A percentile compares a stretch with the other conserved stretches of the same genome.
phyloP scores from a whole-genome alignment of 2,113 vertebrate genomes.

The Phaethon lepturus region DNA sequence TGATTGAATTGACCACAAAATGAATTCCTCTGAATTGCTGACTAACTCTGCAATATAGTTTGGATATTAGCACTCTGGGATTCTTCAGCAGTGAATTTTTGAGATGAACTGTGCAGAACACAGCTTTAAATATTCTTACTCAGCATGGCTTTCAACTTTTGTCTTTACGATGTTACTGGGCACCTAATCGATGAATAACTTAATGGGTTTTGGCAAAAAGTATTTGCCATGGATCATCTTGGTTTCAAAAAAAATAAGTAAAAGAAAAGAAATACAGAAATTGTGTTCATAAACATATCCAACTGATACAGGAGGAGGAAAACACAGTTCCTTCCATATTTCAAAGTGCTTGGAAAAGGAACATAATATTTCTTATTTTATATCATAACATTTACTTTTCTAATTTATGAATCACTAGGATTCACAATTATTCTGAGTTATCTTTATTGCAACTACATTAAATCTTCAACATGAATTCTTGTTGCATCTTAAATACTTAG shows the following conservation, averaged over 20 bases:
- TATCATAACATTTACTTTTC: background rate
- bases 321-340: background rate
- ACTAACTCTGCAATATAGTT: constrained; percentile 16
- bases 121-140: background rate
- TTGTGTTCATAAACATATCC: background rate
- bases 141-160: background rate
- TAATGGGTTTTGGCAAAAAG: background rate
- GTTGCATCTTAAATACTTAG: background rate
- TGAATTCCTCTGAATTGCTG: constrained; percentile 45
- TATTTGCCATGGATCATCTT: background rate
- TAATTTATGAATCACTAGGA: background rate
- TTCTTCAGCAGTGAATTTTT: constrained; percentile 13
- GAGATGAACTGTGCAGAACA: background rate
- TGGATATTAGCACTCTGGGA: background rate
- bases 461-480: background rate
- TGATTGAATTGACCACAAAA: constrained; percentile 46
- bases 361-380: background rate
- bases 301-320: background rate
- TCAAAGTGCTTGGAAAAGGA: background rate
- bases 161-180: background rate
- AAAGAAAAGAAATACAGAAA: background rate
- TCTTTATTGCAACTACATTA: background rate
- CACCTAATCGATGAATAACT: background rate
- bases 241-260: background rate
- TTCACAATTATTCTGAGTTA: background rate